phyloP scores from a whole-genome alignment of 2,797 vertebrate species.

The Philypnodon macrostomus region DNA sequence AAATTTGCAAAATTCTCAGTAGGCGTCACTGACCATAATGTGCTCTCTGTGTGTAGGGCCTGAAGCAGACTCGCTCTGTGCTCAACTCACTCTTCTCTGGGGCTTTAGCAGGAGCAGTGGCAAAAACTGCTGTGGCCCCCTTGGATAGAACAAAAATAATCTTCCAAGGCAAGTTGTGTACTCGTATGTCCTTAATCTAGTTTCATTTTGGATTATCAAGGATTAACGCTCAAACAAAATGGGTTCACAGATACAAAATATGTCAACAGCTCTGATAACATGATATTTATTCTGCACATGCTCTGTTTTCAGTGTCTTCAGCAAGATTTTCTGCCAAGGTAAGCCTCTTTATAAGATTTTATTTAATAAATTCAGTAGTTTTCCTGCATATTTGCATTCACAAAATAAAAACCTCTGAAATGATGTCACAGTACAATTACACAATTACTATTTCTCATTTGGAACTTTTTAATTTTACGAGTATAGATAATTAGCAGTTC shows the following conservation, averaged over 20 bases:
- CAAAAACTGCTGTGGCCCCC: slow-evolving; percentile 93
- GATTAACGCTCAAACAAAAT: slow-evolving; percentile 13
- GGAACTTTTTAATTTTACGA: no score
- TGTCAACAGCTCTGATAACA: neutral
- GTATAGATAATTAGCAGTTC: no score
- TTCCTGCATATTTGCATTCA: neutral
- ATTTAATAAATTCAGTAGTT: neutral
- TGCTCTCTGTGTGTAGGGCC: slow-evolving; percentile 61
- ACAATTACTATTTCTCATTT: no score
- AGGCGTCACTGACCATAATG: neutral
- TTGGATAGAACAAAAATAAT: slow-evolving; percentile 98
- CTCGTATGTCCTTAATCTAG: slow-evolving; percentile 19
- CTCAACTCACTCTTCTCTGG: slow-evolving; percentile 89
- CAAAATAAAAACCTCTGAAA: no score
- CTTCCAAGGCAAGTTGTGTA: slow-evolving; percentile 86
- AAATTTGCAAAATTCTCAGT: neutral
- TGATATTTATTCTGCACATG: slow-evolving; percentile 10
- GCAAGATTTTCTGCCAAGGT: slow-evolving; percentile 97
- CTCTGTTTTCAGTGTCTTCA: slow-evolving; percentile 86
- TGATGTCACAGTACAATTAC: no score
- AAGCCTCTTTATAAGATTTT: slow-evolving; percentile 39
- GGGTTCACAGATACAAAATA: neutral
- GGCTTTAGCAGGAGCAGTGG: slow-evolving; percentile 91
- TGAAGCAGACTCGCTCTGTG: slow-evolving; percentile 77
- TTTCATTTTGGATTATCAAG: slow-evolving; percentile 10